Evolutionary conservation across 2,797 vertebrate species (phyloP), one percentile per base, ranked within the genome.

Genomic region (Calcarius lapponicus): DNA sequence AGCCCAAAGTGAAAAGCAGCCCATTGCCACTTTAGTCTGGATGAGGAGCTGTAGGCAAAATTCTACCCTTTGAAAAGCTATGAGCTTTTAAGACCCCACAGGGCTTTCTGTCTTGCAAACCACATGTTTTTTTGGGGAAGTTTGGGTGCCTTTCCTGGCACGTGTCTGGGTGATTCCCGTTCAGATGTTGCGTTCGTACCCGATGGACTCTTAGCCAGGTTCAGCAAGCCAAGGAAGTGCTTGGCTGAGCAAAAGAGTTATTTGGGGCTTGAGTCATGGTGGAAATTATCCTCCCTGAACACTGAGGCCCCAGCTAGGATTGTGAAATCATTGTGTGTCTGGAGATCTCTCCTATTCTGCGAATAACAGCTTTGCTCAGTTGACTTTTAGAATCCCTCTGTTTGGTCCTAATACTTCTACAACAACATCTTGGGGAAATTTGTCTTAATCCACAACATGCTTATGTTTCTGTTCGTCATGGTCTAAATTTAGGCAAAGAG

Each of bases 371-470:
- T 95, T 95, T 93, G 80, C 72, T 84, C 53, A 6, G 71, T 80
- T 64, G 82, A 67, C 86, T 95, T 87, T 85, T 74, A 80, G 88
- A 92, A 95, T 95, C 53, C 54, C 36, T 95, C 40, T 89, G 90
- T 91, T 87, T 48, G 43, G 86, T 85, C 71, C 71, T 90, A 34
- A 50, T 89, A 69, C 64, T 75, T 80, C 78, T 78, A 36, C 78
- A 93, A 66, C 76, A 79, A 80, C 48, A 74, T 92, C 92, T 95
- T 90, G 78, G 65, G 90, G 79, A 87, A 93, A 93, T 96, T 95
- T 82, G 24, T 94, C 86, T 92, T 92, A 85, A 85, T 94, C 83
- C 80, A 72, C 79, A 93, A 61, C 69, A 88, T 53, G 47, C 58
- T 95, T 36, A 17, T 87, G 61, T 90, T 95, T 92, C 90, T 81